phyloP scores from a whole-genome alignment of 2,888 invertebrate genomes.

The Dascillus cervinus region DNA sequence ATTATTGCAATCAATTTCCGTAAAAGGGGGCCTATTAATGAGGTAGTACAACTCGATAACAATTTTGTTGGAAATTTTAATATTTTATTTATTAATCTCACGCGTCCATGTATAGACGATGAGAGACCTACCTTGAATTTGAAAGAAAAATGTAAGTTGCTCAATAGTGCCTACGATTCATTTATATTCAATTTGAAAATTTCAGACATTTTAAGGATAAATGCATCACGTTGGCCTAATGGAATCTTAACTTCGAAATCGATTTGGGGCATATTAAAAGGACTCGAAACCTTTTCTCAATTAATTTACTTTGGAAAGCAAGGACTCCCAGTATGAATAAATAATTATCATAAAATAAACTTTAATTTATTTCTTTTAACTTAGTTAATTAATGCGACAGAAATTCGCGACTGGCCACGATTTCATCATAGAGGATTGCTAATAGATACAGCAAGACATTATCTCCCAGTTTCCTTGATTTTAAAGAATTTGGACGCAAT shows the following conservation, averaged over 20 bases:
- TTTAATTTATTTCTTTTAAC: no score
- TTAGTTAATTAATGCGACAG: conserved; percentile 61
- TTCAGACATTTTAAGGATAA: no score
- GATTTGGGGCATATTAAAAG: conserved; percentile 80
- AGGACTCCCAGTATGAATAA: no score
- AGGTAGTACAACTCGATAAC: conserved; percentile 21
- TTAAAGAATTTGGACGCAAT: conserved; percentile 68
- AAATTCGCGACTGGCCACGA: conserved; percentile 67
- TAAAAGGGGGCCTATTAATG: no score
- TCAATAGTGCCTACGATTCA: no score
- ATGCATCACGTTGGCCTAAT: no score
- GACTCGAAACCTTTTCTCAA: conserved; percentile 81
- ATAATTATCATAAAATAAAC: no score
- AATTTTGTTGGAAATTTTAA: conserved; percentile 41
- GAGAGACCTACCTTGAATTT: conserved; percentile 58
- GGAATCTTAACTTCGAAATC: conserved; percentile 38
- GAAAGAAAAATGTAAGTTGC: conserved; percentile 74
- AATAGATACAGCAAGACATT: conserved; percentile 85
- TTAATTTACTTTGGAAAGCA: no score
- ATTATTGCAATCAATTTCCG: no score
- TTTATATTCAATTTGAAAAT: no score
- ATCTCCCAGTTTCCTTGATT: conserved; percentile 60
- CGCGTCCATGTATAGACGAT: conserved; percentile 50
- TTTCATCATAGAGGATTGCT: conserved; percentile 77
- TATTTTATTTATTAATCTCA: conserved; percentile 50